A percentile compares a stretch with the other conserved stretches of the same genome.
These are phyloP conservation scores for Trachelus stipa DNA, from an alignment of 2,888 invertebrate species.

Conservation along the genomic window DNA sequence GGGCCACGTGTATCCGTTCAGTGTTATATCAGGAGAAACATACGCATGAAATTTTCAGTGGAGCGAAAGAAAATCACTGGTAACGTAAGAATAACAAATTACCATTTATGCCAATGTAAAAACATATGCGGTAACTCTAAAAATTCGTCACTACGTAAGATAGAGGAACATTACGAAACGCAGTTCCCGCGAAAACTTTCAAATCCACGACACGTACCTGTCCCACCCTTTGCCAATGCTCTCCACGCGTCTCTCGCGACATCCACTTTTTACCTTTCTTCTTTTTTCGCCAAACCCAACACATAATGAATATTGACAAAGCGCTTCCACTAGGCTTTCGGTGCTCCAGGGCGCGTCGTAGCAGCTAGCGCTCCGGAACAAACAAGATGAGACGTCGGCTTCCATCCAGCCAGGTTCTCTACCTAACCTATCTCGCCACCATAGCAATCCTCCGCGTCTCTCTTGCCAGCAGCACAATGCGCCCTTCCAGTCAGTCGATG, in stretches of 20 bases:
- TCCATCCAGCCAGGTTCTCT: slow-evolving; percentile 30
- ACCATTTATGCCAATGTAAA: neutral
- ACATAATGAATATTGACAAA: slow-evolving; percentile 56
- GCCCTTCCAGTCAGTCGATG: slow-evolving; percentile 29
- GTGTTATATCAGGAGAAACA: neutral
- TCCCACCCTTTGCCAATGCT: neutral
- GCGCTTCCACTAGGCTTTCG: slow-evolving; percentile 23
- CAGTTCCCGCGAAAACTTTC: neutral
- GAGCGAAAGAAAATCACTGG: neutral
- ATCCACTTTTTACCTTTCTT: neutral
- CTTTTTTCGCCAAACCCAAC: slow-evolving; percentile 19
- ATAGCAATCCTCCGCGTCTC: slow-evolving; percentile 6
- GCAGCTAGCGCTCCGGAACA: slow-evolving; percentile 42
- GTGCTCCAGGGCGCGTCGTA: slow-evolving; percentile 43
- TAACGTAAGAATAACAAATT: neutral
- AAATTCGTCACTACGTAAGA: neutral
- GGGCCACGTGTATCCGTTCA: neutral
- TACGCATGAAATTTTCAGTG: neutral
- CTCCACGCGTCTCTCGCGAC: neutral
- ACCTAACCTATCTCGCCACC: slow-evolving; percentile 25
- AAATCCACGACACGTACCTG: neutral
- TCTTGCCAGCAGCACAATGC: slow-evolving; percentile 15
- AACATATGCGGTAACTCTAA: neutral
- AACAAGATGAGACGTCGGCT: slow-evolving; percentile 48
- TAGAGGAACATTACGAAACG: neutral